A percentile compares a stretch with the other conserved stretches of the same genome.
Conservation (phyloP, 2,888 invertebrate genomes). For the Eupeodes luniger region DNA sequence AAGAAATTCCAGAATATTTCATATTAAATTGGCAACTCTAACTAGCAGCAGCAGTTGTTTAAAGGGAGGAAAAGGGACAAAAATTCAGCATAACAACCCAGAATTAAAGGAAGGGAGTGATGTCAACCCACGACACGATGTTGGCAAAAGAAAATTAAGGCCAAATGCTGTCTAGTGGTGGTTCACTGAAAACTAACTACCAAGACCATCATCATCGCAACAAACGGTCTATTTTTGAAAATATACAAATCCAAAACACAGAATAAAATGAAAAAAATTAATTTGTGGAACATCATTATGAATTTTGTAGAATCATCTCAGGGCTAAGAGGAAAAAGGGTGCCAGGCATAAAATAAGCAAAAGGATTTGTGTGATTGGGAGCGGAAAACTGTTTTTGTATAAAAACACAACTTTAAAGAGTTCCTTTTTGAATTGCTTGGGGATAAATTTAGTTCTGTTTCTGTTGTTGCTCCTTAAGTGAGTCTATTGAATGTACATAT, state of each 20-base stretch:
- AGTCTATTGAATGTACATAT: conserved; percentile 4
- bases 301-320: conserved; percentile 57
- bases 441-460: conserved; percentile 23
- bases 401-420: conserved; percentile 20
- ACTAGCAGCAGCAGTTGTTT: background rate
- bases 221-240: conserved; percentile 32
- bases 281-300: conserved; percentile 67
- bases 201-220: conserved; percentile 4
- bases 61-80: background rate
- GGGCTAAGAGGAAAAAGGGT: conserved; percentile 49
- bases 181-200: conserved; percentile 42
- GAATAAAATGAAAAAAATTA: conserved; percentile 28
- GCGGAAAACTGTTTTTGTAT: conserved; percentile 51
- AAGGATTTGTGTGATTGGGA: conserved; percentile 48
- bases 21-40: background rate
- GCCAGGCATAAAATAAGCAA: conserved; percentile 53
- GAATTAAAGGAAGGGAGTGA: conserved; percentile 47
- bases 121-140: conserved; percentile 45
- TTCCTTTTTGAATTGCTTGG: conserved; percentile 8
- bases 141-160: conserved; percentile 64
- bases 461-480: background rate
- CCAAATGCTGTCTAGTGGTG: conserved; percentile 64
- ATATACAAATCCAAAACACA: conserved; percentile 35
- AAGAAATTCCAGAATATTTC: too few relatives aligned
- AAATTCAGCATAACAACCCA: conserved; percentile 54